These are phyloP conservation scores for Bicyclus anynana DNA, from an alignment of 1,140 invertebrate species.

Conservation along the genomic window DNA sequence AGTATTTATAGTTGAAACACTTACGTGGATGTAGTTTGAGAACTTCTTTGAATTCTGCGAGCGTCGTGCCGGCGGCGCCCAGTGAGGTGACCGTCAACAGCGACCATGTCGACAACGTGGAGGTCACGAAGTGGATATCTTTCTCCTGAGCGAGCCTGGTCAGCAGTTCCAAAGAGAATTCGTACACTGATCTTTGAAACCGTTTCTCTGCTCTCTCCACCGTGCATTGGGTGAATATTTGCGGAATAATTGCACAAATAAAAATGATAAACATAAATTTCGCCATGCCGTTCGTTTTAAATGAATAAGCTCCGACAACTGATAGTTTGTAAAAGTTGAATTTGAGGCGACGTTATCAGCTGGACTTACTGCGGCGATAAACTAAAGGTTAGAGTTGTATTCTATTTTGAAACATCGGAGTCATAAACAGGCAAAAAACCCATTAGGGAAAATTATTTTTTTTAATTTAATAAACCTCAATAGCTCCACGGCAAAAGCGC, in stretches of 20 bases:
- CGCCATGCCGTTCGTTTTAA: conserved; percentile 32
- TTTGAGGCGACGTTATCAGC: conserved; percentile 16
- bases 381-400: conserved; percentile 14
- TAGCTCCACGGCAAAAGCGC: too few relatives aligned
- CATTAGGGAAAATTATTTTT: too few relatives aligned
- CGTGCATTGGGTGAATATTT: conserved; percentile 40
- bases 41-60: conserved; percentile 53
- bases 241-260: conserved; percentile 28
- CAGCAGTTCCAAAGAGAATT: conserved; percentile 47
- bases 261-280: conserved; percentile 29
- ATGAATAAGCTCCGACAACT: conserved; percentile 5
- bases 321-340: conserved; percentile 5
- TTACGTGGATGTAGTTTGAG: conserved; percentile 47
- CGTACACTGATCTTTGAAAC: conserved; percentile 45
- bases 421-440: background rate
- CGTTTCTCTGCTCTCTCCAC: conserved; percentile 27
- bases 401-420: background rate
- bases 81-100: conserved; percentile 63
- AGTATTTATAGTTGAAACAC: conserved; percentile 57
- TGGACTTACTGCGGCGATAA: conserved; percentile 4
- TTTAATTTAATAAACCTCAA: too few relatives aligned
- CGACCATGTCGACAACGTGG: conserved; percentile 72
- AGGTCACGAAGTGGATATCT: conserved; percentile 63
- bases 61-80: conserved; percentile 61
- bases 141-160: conserved; percentile 48